Evolutionary conservation across 1,140 invertebrate species (phyloP).

Genomic region (Drosophila nasuta): DNA sequence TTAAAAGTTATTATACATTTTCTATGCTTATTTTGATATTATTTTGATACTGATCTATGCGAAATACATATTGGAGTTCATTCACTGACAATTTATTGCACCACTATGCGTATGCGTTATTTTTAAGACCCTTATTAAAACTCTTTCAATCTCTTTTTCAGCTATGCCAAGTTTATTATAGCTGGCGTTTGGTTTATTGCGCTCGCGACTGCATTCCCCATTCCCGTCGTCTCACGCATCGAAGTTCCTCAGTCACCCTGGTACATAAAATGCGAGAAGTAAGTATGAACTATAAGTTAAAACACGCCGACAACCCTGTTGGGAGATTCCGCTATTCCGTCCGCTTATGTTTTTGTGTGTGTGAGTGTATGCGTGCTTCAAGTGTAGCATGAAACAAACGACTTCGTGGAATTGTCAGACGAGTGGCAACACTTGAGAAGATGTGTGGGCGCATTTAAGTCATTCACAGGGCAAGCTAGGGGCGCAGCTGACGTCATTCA

Average conservation of each 20-base stretch:
- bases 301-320: constrained; percentile 1
- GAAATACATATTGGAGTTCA: too few species aligned
- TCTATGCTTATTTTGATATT: too few species aligned
- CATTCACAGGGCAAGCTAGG: background rate
- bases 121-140: background rate
- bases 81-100: background rate
- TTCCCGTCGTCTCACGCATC: constrained; percentile 89
- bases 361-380: constrained; percentile 17
- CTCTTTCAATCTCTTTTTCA: constrained; percentile 55
- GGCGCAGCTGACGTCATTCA: background rate
- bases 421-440: constrained; percentile 30
- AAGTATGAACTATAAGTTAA: constrained; percentile 78
- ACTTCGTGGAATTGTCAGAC: constrained; percentile 36
- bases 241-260: constrained; percentile 86
- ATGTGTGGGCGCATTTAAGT: constrained; percentile 22
- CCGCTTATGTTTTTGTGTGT: background rate
- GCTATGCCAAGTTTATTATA: constrained; percentile 90
- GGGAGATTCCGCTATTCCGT: background rate
- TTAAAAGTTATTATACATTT: too few species aligned
- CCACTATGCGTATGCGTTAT: constrained; percentile 4
- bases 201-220: constrained; percentile 92
- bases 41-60: too few species aligned
- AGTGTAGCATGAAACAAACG: constrained; percentile 40
- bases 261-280: constrained; percentile 88
- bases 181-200: constrained; percentile 92